Evolutionary conservation across 2,797 vertebrate genomes (phyloP), one percentile per base, ranked within the genome.

Genomic region (Acanthis flammea): DNA sequence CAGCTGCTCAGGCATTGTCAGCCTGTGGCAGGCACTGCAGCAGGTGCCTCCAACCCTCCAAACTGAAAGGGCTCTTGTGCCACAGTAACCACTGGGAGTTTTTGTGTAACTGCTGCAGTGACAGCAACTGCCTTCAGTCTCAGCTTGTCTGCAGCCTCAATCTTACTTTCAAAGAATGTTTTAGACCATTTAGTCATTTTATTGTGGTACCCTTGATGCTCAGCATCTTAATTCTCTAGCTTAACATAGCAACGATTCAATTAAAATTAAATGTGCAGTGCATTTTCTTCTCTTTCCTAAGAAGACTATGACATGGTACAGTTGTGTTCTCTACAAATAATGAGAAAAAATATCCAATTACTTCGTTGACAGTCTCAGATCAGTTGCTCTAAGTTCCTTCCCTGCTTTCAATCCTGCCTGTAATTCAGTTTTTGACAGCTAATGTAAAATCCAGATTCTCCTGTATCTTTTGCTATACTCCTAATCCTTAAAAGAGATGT

Each of bases 1-100:
- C 94, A 95, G 95, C 88, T 95, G 95, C 92, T 95, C 12, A 10
- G 18, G 84, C 27, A 85, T 31, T 95, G 84, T 92, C 57, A 45
- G 45, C 21, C 25, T 12, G 18, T 55, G 66, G 86, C 83, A 72
- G 66, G 80, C 92, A 76, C 39, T 63, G 21, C 74, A 90, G 95
- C 94, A 95, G 93, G 92, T 94, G 92, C 5, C 88, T 85, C 62
- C 21, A 1, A 35, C 9, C 66, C 92, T 92, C 67, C 86, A 50
- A 19, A 65, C 72, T 80, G 68, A 93, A 95, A 93, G 84, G 75
- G 86, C 86, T 91, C 84, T 94, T 68, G 61, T 31, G 39, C 81
- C 61, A 68, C 78, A 91, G 81, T 27, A 86, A 68, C 81, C 72
- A 80, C 16, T 42, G 39, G 81, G 75, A 86, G 54, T 18, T 83